Percentiles rank a stretch among this genome's conserved stretches.
phyloP scores from a whole-genome alignment of 2,888 invertebrate species.

The Drosophila pullipes region DNA sequence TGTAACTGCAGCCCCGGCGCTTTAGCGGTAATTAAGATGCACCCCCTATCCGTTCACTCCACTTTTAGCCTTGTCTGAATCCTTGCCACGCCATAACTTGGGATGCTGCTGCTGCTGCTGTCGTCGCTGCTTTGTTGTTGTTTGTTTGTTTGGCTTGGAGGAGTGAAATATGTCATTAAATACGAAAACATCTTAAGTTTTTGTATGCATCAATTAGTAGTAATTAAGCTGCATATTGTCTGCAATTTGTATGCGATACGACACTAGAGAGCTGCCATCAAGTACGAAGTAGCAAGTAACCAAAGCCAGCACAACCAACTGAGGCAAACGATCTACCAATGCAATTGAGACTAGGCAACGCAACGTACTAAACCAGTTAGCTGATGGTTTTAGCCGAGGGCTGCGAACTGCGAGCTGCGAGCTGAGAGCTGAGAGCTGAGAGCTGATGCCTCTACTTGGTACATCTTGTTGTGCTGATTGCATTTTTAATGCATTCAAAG shows the following conservation, averaged over 20 bases:
- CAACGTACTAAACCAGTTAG: constrained; percentile 38
- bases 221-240: constrained; percentile 84
- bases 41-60: constrained; percentile 4
- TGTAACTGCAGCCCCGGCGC: constrained; percentile 56
- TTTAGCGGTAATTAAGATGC: constrained; percentile 81
- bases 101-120: constrained; percentile 12
- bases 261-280: constrained; percentile 55
- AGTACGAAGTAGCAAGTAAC: constrained; percentile 35
- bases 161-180: constrained; percentile 82
- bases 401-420: constrained; percentile 1
- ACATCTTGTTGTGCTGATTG: constrained; percentile 69
- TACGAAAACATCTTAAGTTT: constrained; percentile 83
- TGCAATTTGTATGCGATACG: constrained; percentile 78
- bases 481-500: constrained; percentile 75
- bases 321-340: constrained; percentile 58
- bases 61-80: constrained; percentile 42
- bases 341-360: constrained; percentile 61
- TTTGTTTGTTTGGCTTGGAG: constrained; percentile 65
- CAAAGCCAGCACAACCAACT: constrained; percentile 41
- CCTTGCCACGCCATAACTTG: constrained; percentile 70
- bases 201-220: constrained; percentile 84
- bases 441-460: constrained; percentile 3
- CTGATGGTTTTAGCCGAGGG: constrained; percentile 25
- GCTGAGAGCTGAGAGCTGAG: no score
- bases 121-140: constrained; percentile 53